phyloP scores from a whole-genome alignment of 2,888 invertebrate species.

The Stramonita haemastoma region DNA sequence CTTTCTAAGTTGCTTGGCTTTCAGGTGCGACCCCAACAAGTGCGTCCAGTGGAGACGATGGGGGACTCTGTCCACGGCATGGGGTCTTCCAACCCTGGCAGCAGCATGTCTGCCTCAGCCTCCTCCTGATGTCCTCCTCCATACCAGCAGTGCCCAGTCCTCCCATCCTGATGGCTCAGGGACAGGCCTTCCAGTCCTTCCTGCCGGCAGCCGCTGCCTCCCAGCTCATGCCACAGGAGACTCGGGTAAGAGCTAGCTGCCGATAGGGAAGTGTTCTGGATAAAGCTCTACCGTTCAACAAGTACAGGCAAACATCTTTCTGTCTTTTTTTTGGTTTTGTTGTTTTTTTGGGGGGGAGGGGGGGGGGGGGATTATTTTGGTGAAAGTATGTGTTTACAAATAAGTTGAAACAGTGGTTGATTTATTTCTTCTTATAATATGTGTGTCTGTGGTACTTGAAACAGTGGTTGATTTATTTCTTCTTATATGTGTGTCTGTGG shows the following conservation, averaged over 20 bases:
- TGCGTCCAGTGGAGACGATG: constrained; percentile 73
- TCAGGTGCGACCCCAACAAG: constrained; percentile 88
- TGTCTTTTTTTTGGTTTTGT: background rate
- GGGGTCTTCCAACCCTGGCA: background rate
- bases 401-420: too few species aligned
- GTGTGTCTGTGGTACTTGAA: too few species aligned
- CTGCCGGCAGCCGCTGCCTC: constrained; percentile 78
- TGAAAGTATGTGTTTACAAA: too few species aligned
- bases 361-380: too few species aligned
- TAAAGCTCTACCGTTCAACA: background rate
- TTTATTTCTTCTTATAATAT: too few species aligned
- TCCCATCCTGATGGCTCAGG: constrained; percentile 60
- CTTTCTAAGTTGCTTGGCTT: constrained; percentile 30
- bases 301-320: background rate
- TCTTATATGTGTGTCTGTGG: too few species aligned
- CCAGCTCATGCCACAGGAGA: constrained; percentile 75
- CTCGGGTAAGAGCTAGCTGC: constrained; percentile 59
- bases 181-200: constrained; percentile 86
- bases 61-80: background rate
- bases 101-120: constrained; percentile 31
- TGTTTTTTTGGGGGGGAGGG: too few species aligned
- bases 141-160: constrained; percentile 66
- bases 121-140: constrained; percentile 47
- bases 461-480: too few species aligned
- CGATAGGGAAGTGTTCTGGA: background rate